Evolutionary conservation across 92 coral and sea anemone species (phyloP).

Genomic region (Zoanthus gigantus): DNA sequence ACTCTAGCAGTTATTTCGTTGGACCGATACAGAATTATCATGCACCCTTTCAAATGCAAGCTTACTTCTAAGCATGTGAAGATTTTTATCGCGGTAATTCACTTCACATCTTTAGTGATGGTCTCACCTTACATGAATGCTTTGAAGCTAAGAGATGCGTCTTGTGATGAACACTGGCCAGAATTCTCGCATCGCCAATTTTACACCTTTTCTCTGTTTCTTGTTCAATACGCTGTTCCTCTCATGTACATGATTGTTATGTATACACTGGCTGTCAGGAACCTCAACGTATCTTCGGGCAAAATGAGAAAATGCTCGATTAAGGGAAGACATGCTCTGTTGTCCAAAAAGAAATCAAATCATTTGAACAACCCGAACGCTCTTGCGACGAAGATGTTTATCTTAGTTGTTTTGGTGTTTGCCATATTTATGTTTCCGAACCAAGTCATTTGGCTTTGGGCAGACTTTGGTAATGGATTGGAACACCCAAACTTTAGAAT

Average conservation of each 20-base stretch:
- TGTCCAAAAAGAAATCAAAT: not conserved
- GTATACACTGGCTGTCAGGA: slow-evolving; percentile 83
- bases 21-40: slow-evolving; percentile 87
- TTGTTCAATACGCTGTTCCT: slow-evolving; percentile 87
- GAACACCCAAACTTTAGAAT: slow-evolving; percentile 64
- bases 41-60: slow-evolving; percentile 91
- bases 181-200: slow-evolving; percentile 69
- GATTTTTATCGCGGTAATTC: slow-evolving; percentile 55
- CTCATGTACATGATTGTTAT: slow-evolving; percentile 77
- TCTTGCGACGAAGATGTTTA: slow-evolving; percentile 93
- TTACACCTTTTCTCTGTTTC: slow-evolving; percentile 81
- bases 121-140: slow-evolving; percentile 81
- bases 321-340: not conserved
- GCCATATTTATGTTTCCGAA: slow-evolving; percentile 94
- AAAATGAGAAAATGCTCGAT: slow-evolving; percentile 64
- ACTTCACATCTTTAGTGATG: slow-evolving; percentile 60
- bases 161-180: slow-evolving; percentile 87
- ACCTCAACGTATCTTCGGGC: slow-evolving; percentile 68
- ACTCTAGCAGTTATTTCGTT: slow-evolving; percentile 91
- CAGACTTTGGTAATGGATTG: slow-evolving; percentile 82
- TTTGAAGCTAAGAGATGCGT: slow-evolving; percentile 52
- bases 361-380: slow-evolving; percentile 80
- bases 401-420: slow-evolving; percentile 87
- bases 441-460: slow-evolving; percentile 94
- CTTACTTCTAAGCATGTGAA: slow-evolving; percentile 76